Percentiles rank a stretch among this genome's conserved stretches.
These are phyloP conservation scores for Diaprepes abbreviatus DNA, from an alignment of 2,888 invertebrate genomes.

Conservation along the genomic window DNA sequence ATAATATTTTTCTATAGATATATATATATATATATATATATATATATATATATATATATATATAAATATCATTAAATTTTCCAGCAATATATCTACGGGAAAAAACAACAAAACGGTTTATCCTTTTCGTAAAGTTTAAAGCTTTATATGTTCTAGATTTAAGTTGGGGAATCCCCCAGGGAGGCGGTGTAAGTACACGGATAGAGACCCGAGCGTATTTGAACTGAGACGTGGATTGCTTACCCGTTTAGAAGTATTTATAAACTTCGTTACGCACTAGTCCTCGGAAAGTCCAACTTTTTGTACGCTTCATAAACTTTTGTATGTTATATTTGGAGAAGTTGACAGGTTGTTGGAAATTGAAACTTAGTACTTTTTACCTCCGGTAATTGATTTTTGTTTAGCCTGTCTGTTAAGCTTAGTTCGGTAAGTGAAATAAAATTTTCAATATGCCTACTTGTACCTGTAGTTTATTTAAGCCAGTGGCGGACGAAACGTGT, in stretches of 20 bases:
- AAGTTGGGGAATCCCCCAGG: constrained; percentile 37
- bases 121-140: constrained; percentile 24
- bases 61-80: too few species aligned
- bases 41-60: too few species aligned
- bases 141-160: constrained; percentile 42
- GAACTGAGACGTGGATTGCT: constrained; percentile 53
- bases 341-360: constrained; percentile 9
- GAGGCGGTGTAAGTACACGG: constrained; percentile 32
- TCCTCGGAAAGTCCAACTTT: constrained; percentile 47
- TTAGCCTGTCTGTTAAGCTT: too few species aligned
- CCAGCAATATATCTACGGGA: constrained; percentile 4
- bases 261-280: constrained; percentile 58
- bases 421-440: too few species aligned
- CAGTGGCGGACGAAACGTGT: too few species aligned
- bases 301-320: not conserved
- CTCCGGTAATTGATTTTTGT: not conserved
- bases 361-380: not conserved
- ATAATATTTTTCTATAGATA: too few species aligned
- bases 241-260: constrained; percentile 56
- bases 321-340: not conserved
- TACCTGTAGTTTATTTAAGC: too few species aligned
- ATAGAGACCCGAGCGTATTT: constrained; percentile 43
- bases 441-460: too few species aligned
- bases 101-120: constrained; percentile 5
- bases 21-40: too few species aligned